Evolutionary conservation across 2,888 invertebrate species (phyloP).

Genomic region (Drosophila buzzatii): DNA sequence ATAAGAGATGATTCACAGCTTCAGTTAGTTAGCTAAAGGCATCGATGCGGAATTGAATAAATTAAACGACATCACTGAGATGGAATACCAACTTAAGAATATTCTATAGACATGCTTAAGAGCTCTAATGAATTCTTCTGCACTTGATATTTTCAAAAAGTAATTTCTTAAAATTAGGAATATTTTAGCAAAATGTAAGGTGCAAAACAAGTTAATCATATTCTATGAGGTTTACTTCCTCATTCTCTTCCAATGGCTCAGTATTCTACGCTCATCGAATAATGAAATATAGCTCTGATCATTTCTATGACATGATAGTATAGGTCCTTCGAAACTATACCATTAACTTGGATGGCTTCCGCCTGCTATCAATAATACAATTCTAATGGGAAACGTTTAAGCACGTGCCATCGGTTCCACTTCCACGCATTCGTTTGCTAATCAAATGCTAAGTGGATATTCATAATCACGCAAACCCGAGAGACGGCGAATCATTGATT

Average conservation of each 20-base stretch:
- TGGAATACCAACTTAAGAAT: not conserved
- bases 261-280: too few relatives aligned
- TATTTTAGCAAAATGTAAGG: too few relatives aligned
- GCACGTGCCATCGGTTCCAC: constrained; percentile 48
- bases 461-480: constrained; percentile 49
- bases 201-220: not conserved
- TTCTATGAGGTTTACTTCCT: not conserved
- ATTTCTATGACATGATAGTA: not conserved
- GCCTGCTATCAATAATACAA: constrained; percentile 4
- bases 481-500: constrained; percentile 34
- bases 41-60: constrained; percentile 6
- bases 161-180: too few relatives aligned
- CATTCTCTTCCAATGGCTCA: not conserved
- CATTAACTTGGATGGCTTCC: constrained; percentile 41
- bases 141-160: too few relatives aligned
- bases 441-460: constrained; percentile 53
- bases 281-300: not conserved
- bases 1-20: constrained; percentile 25
- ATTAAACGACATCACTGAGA: not conserved
- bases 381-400: constrained; percentile 1
- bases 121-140: too few relatives aligned
- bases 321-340: not conserved
- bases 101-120: not conserved
- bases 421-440: constrained; percentile 49
- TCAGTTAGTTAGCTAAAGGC: constrained; percentile 12